Evolutionary conservation across 2,888 invertebrate genomes (phyloP), one percentile per base, ranked within the genome.

Genomic region (Rhimphoctona megacephalus): DNA sequence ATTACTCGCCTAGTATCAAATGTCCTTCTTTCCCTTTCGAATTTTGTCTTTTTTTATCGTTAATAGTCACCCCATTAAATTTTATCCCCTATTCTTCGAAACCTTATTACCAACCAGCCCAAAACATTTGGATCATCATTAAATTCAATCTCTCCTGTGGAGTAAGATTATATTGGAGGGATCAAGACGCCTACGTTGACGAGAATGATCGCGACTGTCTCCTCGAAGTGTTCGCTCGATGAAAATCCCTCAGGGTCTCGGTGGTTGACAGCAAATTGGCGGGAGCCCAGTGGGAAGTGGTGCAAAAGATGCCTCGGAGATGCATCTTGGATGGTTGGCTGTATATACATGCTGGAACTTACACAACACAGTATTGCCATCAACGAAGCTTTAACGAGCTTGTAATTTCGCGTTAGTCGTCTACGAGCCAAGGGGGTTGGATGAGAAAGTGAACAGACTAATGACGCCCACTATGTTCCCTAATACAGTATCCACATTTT

Each of bases 371-470:
- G 69, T 43, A 43, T 54, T 25, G 49, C 43, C 83, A 78, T 81
- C 81, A 84, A 84, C 77, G 81, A 61, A 54, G 70, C 70, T 81
- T 86, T 86, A 86, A 84, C 86, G 86, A 86, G 87, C 82, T 87
- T 85, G 86, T 87, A 85, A 87, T 86, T 79, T 82, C 64, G 69
- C 83, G 74, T 83, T 81, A 86, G 80, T 74, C 74, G 61, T 72
- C 66, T 57, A 73, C 74, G 49, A 66, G 66, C 43, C 80, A 33
- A 67, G 46, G 66, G 36, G 54, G 11, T 77, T n/a, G 52, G 52
- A 81, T 78, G 39, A 83, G 77, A 57, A 61, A 30, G 54, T 64
- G 30, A 52, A 57, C 30, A 22, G 36, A 52, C 43, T 36, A 49
- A 72, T 77, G 83, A 81, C n/a, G 78, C 78, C 67, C 74, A 57